phyloP scores from a whole-genome alignment of 2,888 invertebrate genomes.

The Drosophila peninsularis region DNA sequence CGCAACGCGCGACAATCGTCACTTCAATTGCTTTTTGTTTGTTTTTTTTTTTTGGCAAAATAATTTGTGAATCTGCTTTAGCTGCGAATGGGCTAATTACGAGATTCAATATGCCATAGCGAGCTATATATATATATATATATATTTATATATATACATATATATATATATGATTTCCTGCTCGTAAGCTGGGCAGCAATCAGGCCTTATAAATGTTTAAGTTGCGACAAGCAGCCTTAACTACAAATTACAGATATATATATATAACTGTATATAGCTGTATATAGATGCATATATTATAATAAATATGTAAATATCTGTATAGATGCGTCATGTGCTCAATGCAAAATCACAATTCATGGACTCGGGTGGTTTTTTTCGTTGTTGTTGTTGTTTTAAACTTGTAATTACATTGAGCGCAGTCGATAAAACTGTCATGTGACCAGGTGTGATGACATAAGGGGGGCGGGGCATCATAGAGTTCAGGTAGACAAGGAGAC shows the following conservation, averaged over 20 bases:
- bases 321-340: slow-evolving; percentile 3
- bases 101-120: slow-evolving; percentile 5
- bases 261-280: background rate
- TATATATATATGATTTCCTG: slow-evolving; percentile 22
- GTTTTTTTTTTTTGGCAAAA: background rate
- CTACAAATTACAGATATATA: background rate
- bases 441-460: slow-evolving; percentile 8
- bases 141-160: background rate
- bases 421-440: slow-evolving; percentile 31
- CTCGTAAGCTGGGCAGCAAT: slow-evolving; percentile 8
- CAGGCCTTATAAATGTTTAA: slow-evolving; percentile 40
- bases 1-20: slow-evolving; percentile 7
- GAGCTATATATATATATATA: background rate
- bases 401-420: slow-evolving; percentile 33
- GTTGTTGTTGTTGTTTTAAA: slow-evolving; percentile 1
- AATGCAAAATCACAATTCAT: slow-evolving; percentile 33
- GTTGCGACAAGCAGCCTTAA: slow-evolving; percentile 6
- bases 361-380: background rate
- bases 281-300: background rate
- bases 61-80: slow-evolving; percentile 16
- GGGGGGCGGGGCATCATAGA: background rate
- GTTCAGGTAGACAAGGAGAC: background rate
- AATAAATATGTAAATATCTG: background rate
- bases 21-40: background rate
- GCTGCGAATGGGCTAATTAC: slow-evolving; percentile 1